A percentile compares a stretch with the other conserved stretches of the same genome.
phyloP scores from a whole-genome alignment of 2,888 invertebrate genomes.

The Vandiemenella viatica region DNA sequence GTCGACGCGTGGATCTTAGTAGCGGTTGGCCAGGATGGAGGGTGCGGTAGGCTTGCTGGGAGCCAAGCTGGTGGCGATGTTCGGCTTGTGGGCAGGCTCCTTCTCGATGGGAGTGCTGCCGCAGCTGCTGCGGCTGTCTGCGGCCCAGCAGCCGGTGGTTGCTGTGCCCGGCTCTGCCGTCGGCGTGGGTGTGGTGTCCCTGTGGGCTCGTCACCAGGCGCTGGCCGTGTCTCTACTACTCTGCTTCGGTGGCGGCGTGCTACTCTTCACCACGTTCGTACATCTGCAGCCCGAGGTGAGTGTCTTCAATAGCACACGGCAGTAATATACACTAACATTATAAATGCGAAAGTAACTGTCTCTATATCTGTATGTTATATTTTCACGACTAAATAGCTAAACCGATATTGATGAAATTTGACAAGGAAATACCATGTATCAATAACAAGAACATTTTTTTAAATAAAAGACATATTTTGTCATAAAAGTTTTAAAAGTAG shows the following conservation, averaged over 20 bases:
- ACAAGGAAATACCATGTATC: too few relatives aligned
- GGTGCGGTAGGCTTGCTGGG: slow-evolving; percentile 28
- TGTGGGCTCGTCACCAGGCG: neutral
- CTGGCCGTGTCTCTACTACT: slow-evolving; percentile 39
- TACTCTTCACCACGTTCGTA: slow-evolving; percentile 46
- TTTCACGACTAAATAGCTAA: too few relatives aligned
- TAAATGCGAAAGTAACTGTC: too few relatives aligned
- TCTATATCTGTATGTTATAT: too few relatives aligned
- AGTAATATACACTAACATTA: too few relatives aligned
- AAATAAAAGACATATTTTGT: too few relatives aligned
- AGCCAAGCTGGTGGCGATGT: slow-evolving; percentile 67
- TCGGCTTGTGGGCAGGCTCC: slow-evolving; percentile 58
- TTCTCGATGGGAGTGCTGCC: slow-evolving; percentile 61
- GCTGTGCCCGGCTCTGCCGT: slow-evolving; percentile 58
- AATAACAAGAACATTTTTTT: too few relatives aligned
- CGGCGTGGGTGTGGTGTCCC: neutral
- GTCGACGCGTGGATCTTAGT: slow-evolving; percentile 34
- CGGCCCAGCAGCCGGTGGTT: slow-evolving; percentile 46
- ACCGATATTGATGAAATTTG: too few relatives aligned
- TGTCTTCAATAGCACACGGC: too few relatives aligned
- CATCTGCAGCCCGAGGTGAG: slow-evolving; percentile 52
- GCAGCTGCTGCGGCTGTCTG: slow-evolving; percentile 34
- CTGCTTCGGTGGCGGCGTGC: slow-evolving; percentile 49
- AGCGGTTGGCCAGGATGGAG: neutral
- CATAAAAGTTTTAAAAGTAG: too few relatives aligned